Evolutionary conservation across 2,888 invertebrate species (phyloP), one percentile per base, ranked within the genome.

Genomic region (Andrena flavipes): DNA sequence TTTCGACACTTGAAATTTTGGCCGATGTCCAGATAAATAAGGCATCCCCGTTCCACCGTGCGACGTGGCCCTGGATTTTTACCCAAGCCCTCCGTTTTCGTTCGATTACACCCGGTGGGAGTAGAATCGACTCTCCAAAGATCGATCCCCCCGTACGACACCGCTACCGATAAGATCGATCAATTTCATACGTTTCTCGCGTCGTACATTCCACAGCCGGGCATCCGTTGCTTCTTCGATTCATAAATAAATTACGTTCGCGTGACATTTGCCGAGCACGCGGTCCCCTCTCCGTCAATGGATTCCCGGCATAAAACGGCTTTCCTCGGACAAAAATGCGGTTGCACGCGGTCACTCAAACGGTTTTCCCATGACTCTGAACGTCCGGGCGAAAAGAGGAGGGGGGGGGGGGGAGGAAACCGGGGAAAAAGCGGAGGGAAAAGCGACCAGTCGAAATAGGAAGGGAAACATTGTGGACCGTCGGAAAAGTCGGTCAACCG

Each of bases 231-330:
- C 74, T 77, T 76, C 78, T 80, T 80, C 73, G 63, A 6, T 62
- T 79, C 77, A 82, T 90, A 90, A 89, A 90, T 89, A 89, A 90
- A 88, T 90, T 89, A 88, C 78, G 79, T 75, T 90, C 88, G 84
- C 88, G 89, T 88, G 89, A 89, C 88, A 86, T 90, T 88, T 86
- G 84, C 85, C 84, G 71, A 65, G 30, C 65, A 70, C 71, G 35
- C 67, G 56, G 33, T 74, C 59, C 60, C 42, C 30, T 29, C 76
- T 56, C 62, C 64, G 62, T 62, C 67, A 69, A 80, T 64, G 62
- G 42, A 51, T 49, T 76, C 62, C 73, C 33, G 26, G 48, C 70
- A 54, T 64, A 69, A 84, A 74, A 70, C 67, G 60, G 33, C 64
- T 71, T 71, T 26, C 54, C 48, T 10, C 42, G 59, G 72, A 49